phyloP scores from a whole-genome alignment of 2,113 vertebrate genomes.

The Elachura formosa region DNA sequence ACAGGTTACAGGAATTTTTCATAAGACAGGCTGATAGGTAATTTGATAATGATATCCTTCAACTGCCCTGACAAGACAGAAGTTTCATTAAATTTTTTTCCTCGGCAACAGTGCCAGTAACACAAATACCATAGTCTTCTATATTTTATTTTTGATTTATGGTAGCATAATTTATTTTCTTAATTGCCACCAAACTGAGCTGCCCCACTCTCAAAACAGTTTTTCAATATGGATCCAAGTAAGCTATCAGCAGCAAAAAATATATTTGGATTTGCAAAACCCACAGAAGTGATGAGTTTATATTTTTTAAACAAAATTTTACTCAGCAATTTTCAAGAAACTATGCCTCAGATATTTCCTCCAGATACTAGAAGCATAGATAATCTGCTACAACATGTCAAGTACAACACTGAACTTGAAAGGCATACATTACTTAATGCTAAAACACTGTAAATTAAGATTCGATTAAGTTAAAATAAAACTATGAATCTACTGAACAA shows the following conservation, averaged over 20 bases:
- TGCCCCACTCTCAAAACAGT: accelerated
- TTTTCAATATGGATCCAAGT: not conserved
- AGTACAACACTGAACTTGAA: not conserved
- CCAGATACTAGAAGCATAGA: not conserved
- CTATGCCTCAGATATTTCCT: not conserved
- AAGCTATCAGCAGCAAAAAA: not conserved
- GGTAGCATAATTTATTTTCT: not conserved
- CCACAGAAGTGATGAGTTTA: not conserved
- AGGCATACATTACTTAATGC: not conserved
- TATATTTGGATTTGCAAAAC: not conserved
- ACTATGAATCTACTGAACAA: not conserved
- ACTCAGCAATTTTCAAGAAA: not conserved
- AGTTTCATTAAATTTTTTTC: not conserved
- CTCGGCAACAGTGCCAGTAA: accelerated
- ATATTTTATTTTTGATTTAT: not conserved
- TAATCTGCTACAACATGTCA: not conserved
- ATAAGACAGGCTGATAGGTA: not conserved
- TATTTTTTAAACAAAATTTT: not conserved
- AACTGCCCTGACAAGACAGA: accelerated
- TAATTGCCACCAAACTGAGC: not conserved
- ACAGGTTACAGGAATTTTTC: not conserved
- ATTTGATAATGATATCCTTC: not conserved
- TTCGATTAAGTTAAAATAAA: not conserved
- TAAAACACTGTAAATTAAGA: not conserved
- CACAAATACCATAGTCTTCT: not conserved